These are phyloP conservation scores for Oreochromis grahami DNA, from an alignment of 2,797 vertebrate genomes.

Conservation along the genomic window DNA sequence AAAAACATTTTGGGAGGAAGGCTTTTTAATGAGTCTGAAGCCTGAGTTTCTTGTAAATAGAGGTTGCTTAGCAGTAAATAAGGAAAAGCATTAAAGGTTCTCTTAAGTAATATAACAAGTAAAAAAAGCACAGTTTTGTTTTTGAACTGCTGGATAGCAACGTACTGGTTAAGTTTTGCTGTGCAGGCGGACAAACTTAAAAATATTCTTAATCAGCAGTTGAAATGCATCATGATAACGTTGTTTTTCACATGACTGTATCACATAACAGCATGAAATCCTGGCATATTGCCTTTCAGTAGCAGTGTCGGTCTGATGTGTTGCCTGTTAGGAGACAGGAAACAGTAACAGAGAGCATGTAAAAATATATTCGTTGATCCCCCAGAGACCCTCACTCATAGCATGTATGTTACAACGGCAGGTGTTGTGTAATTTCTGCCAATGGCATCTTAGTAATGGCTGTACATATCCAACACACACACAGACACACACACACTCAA, in stretches of 20 bases:
- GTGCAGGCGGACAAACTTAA: not conserved
- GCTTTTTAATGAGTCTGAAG: not conserved
- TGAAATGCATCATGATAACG: not conserved
- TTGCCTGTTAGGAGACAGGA: not conserved
- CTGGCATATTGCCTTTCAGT: not conserved
- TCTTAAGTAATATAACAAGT: not conserved
- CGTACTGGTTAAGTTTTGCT: not conserved
- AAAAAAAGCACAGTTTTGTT: not conserved
- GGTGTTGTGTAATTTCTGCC: slow-evolving; percentile 14
- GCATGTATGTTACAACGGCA: slow-evolving; percentile 1
- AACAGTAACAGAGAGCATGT: not conserved
- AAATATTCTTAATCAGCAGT: not conserved
- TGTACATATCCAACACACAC: not conserved
- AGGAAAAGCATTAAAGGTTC: fast-evolving
- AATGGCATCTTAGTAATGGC: not conserved
- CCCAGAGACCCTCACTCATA: not conserved
- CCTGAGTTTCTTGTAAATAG: not conserved
- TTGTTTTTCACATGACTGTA: not conserved
- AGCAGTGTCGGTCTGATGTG: not conserved
- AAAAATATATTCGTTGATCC: slow-evolving; percentile 10
- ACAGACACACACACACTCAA: not conserved
- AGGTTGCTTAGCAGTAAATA: not conserved
- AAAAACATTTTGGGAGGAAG: not conserved
- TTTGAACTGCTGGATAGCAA: not conserved
- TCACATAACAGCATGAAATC: not conserved